Percentiles rank a stretch among this genome's conserved stretches.
These are phyloP conservation scores for Acanthoscelides obtectus DNA, from an alignment of 2,888 invertebrate species.

Conservation along the genomic window DNA sequence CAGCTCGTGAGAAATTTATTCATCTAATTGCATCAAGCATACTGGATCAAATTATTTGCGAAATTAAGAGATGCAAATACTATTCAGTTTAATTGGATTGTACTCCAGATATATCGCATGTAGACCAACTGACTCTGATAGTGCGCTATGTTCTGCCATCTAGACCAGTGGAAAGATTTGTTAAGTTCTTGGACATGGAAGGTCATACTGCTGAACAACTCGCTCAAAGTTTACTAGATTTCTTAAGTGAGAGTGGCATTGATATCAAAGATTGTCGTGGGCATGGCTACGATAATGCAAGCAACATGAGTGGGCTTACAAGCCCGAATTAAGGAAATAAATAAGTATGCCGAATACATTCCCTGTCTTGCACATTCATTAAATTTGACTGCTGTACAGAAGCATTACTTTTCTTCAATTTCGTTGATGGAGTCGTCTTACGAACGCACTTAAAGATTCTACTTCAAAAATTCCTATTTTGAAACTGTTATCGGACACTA, in stretches of 20 bases:
- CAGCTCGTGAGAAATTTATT: too few relatives aligned
- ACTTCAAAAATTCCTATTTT: constrained; percentile 3
- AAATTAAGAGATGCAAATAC: too few relatives aligned
- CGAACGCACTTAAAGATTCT: too few relatives aligned
- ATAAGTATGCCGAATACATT: constrained; percentile 23
- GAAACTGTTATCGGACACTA: too few relatives aligned
- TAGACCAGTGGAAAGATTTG: constrained; percentile 3
- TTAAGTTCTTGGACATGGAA: constrained; percentile 3
- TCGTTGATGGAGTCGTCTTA: constrained; percentile 24
- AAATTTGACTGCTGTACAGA: constrained; percentile 27
- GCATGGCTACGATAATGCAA: constrained; percentile 5
- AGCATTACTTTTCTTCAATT: constrained; percentile 16
- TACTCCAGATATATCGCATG: too few relatives aligned
- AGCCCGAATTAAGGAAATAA: constrained; percentile 20
- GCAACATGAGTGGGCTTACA: constrained; percentile 1
- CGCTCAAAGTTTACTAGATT: too few relatives aligned
- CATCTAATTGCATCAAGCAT: too few relatives aligned
- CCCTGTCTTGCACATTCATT: too few relatives aligned
- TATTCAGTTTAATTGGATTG: too few relatives aligned
- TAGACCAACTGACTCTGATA: constrained; percentile 6
- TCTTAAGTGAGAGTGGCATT: too few relatives aligned
- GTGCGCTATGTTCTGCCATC: constrained; percentile 3
- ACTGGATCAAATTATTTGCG: too few relatives aligned
- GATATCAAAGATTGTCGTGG: constrained; percentile 4
- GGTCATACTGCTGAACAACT: too few relatives aligned